These are phyloP conservation scores for Lasioglossum calceatum DNA, from an alignment of 2,888 invertebrate species.

Conservation along the genomic window DNA sequence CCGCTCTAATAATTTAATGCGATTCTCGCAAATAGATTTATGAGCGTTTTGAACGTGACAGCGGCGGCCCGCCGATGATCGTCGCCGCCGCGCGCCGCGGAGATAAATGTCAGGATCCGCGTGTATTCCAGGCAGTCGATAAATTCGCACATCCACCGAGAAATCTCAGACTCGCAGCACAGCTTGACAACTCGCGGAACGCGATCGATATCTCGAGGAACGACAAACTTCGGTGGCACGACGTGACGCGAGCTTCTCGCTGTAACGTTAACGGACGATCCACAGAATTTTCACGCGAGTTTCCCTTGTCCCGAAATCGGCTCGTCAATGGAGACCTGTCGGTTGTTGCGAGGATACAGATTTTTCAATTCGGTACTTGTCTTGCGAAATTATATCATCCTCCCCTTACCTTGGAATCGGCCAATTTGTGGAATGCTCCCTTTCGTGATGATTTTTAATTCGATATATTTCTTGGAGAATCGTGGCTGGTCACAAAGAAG, in stretches of 20 bases:
- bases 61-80: conserved; percentile 26
- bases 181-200: conserved; percentile 56
- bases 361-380: neutral
- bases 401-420: neutral
- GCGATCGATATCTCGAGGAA: conserved; percentile 69
- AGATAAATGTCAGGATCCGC: conserved; percentile 51
- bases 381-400: conserved; percentile 2
- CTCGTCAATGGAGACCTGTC: neutral
- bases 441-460: neutral
- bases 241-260: conserved; percentile 66
- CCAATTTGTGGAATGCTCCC: neutral
- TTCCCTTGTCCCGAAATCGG: conserved; percentile 1
- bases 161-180: conserved; percentile 62
- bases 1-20: conserved; percentile 22
- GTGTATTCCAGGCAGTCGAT: conserved; percentile 48
- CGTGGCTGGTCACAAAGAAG: neutral
- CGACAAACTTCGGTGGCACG: conserved; percentile 68
- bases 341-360: neutral
- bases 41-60: conserved; percentile 23
- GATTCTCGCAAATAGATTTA: conserved; percentile 38
- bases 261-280: conserved; percentile 32
- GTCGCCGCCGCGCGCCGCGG: conserved; percentile 12
- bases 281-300: conserved; percentile 36
- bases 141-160: conserved; percentile 58
- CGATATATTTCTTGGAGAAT: neutral